Evolutionary conservation across 2,888 invertebrate species (phyloP).

Genomic region (Empis livida): DNA sequence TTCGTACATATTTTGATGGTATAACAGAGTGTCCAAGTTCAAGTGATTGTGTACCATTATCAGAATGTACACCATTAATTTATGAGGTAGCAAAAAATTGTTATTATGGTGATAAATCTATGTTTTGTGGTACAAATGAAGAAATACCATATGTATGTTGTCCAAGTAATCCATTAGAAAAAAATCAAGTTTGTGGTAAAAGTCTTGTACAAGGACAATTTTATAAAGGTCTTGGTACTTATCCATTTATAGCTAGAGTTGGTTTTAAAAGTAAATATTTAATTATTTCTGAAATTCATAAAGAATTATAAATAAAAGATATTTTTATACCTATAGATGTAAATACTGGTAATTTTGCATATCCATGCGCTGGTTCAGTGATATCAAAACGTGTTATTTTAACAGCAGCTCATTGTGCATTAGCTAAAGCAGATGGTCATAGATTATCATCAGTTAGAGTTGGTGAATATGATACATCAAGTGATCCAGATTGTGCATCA

Average conservation of each 20-base stretch:
- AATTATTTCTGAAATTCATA: neutral
- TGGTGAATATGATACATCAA: constrained; percentile 60
- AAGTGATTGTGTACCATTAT: constrained; percentile 32
- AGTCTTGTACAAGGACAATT: constrained; percentile 51
- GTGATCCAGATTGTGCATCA: constrained; percentile 60
- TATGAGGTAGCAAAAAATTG: constrained; percentile 34
- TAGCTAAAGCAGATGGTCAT: constrained; percentile 62
- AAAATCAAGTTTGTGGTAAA: constrained; percentile 46
- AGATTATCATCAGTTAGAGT: constrained; percentile 61
- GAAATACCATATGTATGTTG: constrained; percentile 35
- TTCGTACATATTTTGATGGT: constrained; percentile 24
- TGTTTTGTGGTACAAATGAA: constrained; percentile 32
- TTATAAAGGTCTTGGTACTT: constrained; percentile 55
- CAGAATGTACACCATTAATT: constrained; percentile 33
- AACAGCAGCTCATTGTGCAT: constrained; percentile 67
- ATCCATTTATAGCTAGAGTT: constrained; percentile 63
- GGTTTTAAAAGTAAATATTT: constrained; percentile 56
- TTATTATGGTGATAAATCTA: constrained; percentile 32
- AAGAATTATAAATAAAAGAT: neutral
- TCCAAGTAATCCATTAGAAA: constrained; percentile 31
- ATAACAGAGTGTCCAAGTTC: constrained; percentile 19
- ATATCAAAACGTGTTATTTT: constrained; percentile 48
- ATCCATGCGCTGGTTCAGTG: constrained; percentile 65
- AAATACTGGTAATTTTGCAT: constrained; percentile 52
- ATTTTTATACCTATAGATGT: constrained; percentile 43